Percentiles rank a stretch among this genome's conserved stretches.
Evolutionary conservation across 2,797 vertebrate species (phyloP).

Genomic region (Smutsia gigantea): DNA sequence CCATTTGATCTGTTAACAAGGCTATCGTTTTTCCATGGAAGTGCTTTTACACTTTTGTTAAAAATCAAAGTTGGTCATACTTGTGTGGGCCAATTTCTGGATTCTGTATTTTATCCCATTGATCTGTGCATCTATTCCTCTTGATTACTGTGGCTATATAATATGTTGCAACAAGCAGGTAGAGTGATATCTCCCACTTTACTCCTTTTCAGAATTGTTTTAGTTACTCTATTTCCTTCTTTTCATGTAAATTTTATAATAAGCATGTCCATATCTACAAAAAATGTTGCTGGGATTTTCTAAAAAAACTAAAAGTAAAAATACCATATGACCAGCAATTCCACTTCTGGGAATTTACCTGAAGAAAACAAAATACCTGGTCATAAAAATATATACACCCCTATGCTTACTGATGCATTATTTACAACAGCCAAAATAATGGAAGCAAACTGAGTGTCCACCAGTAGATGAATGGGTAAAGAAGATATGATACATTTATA

Average conservation of each 20-base stretch:
- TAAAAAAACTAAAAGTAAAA: too few species aligned
- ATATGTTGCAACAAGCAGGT: background rate
- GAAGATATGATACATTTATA: too few species aligned
- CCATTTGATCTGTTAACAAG: background rate
- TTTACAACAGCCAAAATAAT: too few species aligned
- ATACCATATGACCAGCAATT: too few species aligned
- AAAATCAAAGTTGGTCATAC: background rate
- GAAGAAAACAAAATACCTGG: too few species aligned
- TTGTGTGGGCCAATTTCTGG: background rate
- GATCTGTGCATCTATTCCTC: background rate
- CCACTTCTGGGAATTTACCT: too few species aligned
- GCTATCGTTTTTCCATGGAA: background rate
- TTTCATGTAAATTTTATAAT: background rate
- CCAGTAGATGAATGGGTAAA: too few species aligned
- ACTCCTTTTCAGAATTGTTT: background rate
- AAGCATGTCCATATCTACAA: background rate
- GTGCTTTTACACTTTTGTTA: background rate
- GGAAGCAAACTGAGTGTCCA: too few species aligned
- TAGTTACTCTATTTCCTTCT: background rate
- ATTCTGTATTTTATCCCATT: background rate
- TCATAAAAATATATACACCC: too few species aligned
- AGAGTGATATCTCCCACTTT: background rate
- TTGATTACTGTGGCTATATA: background rate
- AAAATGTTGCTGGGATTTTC: background rate
- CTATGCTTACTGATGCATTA: too few species aligned